Evolutionary conservation across 2,113 vertebrate genomes (phyloP).

Genomic region (Rhabdomys dilectus): DNA sequence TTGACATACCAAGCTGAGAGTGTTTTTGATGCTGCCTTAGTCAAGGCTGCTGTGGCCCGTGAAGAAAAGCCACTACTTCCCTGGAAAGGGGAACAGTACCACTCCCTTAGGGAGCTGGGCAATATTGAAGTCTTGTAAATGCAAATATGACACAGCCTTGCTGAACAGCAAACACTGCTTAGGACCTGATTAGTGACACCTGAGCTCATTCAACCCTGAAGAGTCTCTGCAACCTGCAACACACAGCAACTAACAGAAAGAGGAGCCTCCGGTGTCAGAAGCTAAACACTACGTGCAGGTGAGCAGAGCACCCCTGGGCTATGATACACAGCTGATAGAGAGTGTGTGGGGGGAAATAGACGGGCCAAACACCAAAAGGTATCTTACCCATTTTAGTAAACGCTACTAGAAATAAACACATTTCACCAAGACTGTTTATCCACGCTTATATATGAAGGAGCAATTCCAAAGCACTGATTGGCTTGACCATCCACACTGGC

Average conservation of each 20-base stretch:
- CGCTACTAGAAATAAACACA: not conserved
- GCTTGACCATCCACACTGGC: not conserved
- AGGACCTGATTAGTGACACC: not conserved
- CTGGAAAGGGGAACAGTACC: not conserved
- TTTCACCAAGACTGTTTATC: not conserved
- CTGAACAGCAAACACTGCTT: too few relatives aligned
- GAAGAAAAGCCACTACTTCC: too few relatives aligned
- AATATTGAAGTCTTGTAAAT: not conserved
- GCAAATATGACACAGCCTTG: not conserved
- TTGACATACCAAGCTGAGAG: not conserved
- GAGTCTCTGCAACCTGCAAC: not conserved
- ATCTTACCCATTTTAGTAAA: not conserved
- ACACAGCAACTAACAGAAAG: not conserved
- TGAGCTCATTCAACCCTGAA: not conserved
- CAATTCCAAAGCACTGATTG: too few relatives aligned
- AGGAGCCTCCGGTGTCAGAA: not conserved
- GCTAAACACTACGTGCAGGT: not conserved
- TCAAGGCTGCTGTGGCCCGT: too few relatives aligned
- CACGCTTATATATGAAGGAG: not conserved
- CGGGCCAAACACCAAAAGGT: not conserved
- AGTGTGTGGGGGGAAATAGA: fast-evolving
- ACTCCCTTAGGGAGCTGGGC: not conserved
- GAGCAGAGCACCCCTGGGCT: fast-evolving
- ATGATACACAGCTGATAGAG: too few relatives aligned
- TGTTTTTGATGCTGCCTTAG: not conserved